Evolutionary conservation across 2,797 vertebrate genomes (phyloP).

Genomic region (Poecilia velifera): DNA sequence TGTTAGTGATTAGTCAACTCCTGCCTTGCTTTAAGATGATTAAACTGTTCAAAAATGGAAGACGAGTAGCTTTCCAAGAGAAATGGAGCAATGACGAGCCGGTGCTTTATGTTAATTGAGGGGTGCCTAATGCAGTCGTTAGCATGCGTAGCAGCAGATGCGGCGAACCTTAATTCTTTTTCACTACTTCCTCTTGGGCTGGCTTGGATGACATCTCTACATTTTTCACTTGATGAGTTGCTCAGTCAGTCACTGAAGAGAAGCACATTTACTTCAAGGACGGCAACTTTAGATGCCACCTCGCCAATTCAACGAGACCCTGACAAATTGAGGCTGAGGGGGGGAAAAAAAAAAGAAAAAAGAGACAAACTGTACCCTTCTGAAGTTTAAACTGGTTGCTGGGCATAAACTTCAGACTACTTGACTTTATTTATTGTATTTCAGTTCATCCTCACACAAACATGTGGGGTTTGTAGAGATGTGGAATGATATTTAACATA

Average conservation of each 20-base stretch:
- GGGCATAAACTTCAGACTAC: conserved; percentile 24
- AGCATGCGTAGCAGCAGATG: conserved; percentile 65
- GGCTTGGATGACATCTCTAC: conserved; percentile 67
- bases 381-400: conserved; percentile 20
- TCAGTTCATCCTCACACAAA: conserved; percentile 12
- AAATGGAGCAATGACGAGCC: conserved; percentile 69
- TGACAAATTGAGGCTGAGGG: conserved; percentile 38
- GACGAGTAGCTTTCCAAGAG: conserved; percentile 65
- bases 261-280: conserved; percentile 61
- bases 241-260: conserved; percentile 60
- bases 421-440: conserved; percentile 15
- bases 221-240: conserved; percentile 69
- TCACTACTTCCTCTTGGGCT: conserved; percentile 72
- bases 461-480: conserved; percentile 10
- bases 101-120: conserved; percentile 73
- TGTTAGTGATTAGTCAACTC: conserved; percentile 69
- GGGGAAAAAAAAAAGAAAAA: background rate
- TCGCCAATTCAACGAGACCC: conserved; percentile 51
- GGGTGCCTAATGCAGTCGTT: conserved; percentile 76
- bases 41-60: conserved; percentile 68
- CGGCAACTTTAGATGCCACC: conserved; percentile 53
- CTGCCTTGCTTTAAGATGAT: conserved; percentile 64
- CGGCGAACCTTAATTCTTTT: conserved; percentile 71
- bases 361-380: conserved; percentile 11
- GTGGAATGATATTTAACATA: conserved; percentile 11